Evolutionary conservation across 2,888 invertebrate species (phyloP).

Genomic region (Spodoptera littoralis): DNA sequence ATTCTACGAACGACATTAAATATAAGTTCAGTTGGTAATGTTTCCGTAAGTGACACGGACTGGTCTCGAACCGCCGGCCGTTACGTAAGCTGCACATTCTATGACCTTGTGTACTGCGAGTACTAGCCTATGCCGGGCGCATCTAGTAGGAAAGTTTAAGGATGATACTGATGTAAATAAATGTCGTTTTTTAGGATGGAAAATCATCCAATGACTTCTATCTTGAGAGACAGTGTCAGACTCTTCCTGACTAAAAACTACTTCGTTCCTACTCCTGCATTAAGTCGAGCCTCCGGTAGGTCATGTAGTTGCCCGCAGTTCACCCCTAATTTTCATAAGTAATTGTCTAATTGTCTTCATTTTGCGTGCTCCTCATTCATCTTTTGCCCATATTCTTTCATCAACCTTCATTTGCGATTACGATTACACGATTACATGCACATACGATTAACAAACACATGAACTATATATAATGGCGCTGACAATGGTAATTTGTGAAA

Average conservation of each 20-base stretch:
- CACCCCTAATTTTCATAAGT: too few relatives aligned
- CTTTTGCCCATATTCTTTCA: conserved; percentile 10
- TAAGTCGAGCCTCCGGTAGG: too few relatives aligned
- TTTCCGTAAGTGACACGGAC: conserved; percentile 29
- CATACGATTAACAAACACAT: conserved; percentile 36
- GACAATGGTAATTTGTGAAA: conserved; percentile 44
- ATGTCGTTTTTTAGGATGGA: background rate
- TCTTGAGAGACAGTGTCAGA: too few relatives aligned
- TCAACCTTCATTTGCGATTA: conserved; percentile 30
- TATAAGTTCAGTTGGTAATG: conserved; percentile 31
- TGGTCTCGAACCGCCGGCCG: conserved; percentile 18
- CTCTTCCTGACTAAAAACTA: background rate
- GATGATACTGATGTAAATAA: background rate
- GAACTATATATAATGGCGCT: conserved; percentile 46
- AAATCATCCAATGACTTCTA: too few relatives aligned
- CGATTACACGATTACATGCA: conserved; percentile 34
- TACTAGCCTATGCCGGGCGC: conserved; percentile 1
- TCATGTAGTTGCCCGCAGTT: too few relatives aligned
- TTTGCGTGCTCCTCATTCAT: too few relatives aligned
- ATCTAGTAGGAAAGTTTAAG: background rate
- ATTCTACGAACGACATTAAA: conserved; percentile 1
- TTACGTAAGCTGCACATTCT: conserved; percentile 45
- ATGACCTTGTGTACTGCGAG: conserved; percentile 49
- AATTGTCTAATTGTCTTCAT: too few relatives aligned
- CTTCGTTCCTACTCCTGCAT: background rate